Percentiles rank a stretch among this genome's conserved stretches.
These are phyloP conservation scores for Drosophila mauritiana DNA, from an alignment of 1,140 invertebrate genomes.

Conservation along the genomic window DNA sequence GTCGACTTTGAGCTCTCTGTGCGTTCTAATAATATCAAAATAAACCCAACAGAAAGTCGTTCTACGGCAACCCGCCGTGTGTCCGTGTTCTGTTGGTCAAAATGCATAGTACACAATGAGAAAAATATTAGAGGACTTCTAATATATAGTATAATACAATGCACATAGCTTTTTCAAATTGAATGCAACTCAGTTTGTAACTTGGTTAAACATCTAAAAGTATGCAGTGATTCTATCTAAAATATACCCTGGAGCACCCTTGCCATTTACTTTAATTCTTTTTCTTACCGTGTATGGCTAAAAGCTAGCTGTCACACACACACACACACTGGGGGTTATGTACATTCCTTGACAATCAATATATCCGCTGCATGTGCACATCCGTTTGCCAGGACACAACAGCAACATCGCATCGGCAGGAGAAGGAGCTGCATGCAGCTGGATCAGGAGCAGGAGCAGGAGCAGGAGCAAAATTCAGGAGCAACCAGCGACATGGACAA, in stretches of 20 bases:
- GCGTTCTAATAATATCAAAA: slow-evolving; percentile 42
- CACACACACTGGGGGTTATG: slow-evolving; percentile 2
- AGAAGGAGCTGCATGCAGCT: background rate
- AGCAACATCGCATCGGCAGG: slow-evolving; percentile 15
- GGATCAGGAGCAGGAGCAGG: background rate
- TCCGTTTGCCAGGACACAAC: slow-evolving; percentile 60
- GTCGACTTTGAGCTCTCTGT: slow-evolving; percentile 25
- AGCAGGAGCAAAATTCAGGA: slow-evolving; percentile 4
- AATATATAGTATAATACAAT: background rate
- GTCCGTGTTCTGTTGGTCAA: background rate
- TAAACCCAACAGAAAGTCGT: slow-evolving; percentile 14
- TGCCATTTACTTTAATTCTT: too few species aligned
- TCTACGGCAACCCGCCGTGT: slow-evolving; percentile 12
- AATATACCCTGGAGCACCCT: too few species aligned
- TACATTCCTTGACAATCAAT: slow-evolving; percentile 71
- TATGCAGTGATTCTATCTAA: too few species aligned
- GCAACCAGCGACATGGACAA: slow-evolving; percentile 8
- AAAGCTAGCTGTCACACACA: slow-evolving; percentile 6
- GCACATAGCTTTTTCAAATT: too few species aligned
- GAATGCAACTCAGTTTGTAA: too few species aligned
- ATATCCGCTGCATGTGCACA: slow-evolving; percentile 77
- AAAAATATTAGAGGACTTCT: background rate
- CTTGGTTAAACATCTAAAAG: too few species aligned
- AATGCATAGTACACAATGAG: background rate
- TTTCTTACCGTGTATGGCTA: slow-evolving; percentile 9